These are phyloP conservation scores for Archocentrus centrarchus DNA, from an alignment of 2,113 vertebrate genomes.

Conservation along the genomic window DNA sequence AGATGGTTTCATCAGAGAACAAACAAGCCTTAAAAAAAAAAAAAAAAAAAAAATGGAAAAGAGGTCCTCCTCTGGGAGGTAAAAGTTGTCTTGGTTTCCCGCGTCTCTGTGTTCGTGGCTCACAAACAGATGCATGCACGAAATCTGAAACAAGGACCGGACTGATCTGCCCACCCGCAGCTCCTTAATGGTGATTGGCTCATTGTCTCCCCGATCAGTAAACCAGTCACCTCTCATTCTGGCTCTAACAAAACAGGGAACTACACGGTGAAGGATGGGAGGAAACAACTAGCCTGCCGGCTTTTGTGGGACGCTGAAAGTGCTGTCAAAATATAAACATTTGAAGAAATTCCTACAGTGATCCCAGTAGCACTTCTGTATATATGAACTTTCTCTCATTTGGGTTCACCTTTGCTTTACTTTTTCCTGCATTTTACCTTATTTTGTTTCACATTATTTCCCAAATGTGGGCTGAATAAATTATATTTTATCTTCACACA, in stretches of 20 bases:
- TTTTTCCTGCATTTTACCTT: not conserved
- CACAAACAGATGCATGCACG: not conserved
- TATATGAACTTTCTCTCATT: not conserved
- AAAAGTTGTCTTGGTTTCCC: not conserved
- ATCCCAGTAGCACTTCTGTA: not conserved
- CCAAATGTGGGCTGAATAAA: not conserved
- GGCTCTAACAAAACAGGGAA: constrained; percentile 1
- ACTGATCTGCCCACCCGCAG: not conserved
- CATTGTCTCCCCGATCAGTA: not conserved
- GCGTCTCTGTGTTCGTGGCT: not conserved
- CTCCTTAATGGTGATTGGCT: not conserved
- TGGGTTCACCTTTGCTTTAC: not conserved
- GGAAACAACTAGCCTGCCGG: not conserved
- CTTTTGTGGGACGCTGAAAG: not conserved
- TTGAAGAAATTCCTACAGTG: not conserved
- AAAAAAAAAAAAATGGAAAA: not conserved
- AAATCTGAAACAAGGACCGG: not conserved
- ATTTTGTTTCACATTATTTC: not conserved
- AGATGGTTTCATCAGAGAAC: not conserved
- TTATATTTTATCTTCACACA: not conserved
- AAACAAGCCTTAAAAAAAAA: no score
- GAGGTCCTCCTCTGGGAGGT: not conserved
- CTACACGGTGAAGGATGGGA: not conserved
- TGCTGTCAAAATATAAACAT: not conserved
- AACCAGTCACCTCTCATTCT: not conserved